Evolutionary conservation across 2,888 invertebrate genomes (phyloP).

Genomic region (Diarsia dahlii): DNA sequence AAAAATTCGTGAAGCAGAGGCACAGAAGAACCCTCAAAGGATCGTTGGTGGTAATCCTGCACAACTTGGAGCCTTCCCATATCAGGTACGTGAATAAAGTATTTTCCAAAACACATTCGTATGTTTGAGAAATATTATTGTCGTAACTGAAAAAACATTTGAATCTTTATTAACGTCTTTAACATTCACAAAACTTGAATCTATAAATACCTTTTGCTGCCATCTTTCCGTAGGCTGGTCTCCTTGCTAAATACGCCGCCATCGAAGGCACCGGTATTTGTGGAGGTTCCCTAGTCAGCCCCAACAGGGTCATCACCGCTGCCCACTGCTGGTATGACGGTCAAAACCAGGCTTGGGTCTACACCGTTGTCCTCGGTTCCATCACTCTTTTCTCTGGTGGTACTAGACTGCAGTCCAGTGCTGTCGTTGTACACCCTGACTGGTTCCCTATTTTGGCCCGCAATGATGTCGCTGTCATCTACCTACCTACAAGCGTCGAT

Average conservation of each 20-base stretch:
- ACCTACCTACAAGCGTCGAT: conserved; percentile 67
- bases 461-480: conserved; percentile 77
- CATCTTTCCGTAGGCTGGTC: conserved; percentile 68
- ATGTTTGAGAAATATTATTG: background rate
- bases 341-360: conserved; percentile 69
- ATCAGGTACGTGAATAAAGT: conserved; percentile 35
- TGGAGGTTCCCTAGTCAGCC: conserved; percentile 74
- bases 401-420: conserved; percentile 68
- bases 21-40: conserved; percentile 56
- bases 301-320: conserved; percentile 71
- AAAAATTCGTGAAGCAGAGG: conserved; percentile 46
- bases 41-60: conserved; percentile 61
- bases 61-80: conserved; percentile 58
- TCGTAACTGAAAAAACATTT: background rate
- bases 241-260: conserved; percentile 59
- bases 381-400: conserved; percentile 75
- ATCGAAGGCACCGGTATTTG: conserved; percentile 69
- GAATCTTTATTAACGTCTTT: background rate
- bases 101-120: background rate
- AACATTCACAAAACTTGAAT: background rate
- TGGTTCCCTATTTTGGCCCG: conserved; percentile 73
- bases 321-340: conserved; percentile 81
- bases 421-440: conserved; percentile 70
- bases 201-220: background rate
- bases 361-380: conserved; percentile 79